A percentile compares a stretch with the other conserved stretches of the same genome.
Conservation (phyloP, 37 sponge, comb jelly and placozoan species). For the Aphrocallistes beatrix region DNA sequence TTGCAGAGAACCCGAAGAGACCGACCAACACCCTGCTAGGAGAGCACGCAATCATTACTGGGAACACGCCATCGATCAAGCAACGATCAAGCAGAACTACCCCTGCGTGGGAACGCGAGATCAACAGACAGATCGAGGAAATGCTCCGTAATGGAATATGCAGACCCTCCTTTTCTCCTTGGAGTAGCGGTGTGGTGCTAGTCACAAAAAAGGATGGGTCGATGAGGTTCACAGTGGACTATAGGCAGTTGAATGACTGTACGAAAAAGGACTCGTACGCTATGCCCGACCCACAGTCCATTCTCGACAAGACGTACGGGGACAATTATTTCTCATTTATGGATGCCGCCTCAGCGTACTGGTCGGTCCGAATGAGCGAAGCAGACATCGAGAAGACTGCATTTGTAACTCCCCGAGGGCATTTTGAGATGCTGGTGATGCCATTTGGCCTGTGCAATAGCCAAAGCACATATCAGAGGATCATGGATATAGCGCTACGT, state of each 20-base stretch:
- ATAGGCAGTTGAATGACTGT: neutral
- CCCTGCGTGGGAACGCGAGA: neutral
- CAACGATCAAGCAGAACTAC: neutral
- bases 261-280: neutral
- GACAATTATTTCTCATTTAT: neutral
- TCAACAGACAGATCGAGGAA: neutral
- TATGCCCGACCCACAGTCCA: neutral
- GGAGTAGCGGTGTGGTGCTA: neutral
- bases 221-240: neutral
- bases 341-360: neutral
- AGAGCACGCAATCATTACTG: neutral
- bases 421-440: neutral
- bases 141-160: neutral
- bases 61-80: neutral
- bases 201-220: neutral
- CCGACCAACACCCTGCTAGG: neutral
- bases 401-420: neutral
- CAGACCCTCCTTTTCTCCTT: neutral
- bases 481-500: neutral
- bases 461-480: neutral
- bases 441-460: neutral
- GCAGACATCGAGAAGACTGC: constrained; percentile 3
- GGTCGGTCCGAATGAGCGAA: neutral
- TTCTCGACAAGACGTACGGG: neutral
- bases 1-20: neutral